Conservation (phyloP, 2,888 invertebrate species). For the Lycaena phlaeas region DNA sequence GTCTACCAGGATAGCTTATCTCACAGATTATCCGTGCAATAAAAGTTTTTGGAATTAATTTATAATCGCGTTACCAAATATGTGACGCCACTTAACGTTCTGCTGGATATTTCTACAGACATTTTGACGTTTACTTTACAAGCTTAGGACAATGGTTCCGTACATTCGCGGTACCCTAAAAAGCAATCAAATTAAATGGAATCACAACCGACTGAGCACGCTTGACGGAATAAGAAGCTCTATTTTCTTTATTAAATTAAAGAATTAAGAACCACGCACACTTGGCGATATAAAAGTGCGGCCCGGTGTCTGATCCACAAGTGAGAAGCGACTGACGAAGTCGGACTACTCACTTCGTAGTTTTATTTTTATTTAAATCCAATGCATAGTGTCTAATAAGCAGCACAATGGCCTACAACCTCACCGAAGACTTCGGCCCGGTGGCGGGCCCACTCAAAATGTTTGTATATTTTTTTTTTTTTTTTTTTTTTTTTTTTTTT, state of each 20-base stretch:
- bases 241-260: constrained; percentile 70
- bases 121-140: too few relatives aligned
- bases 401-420: constrained; percentile 59
- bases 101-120: too few relatives aligned
- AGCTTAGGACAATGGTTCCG: too few relatives aligned
- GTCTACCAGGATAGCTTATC: too few relatives aligned
- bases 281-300: constrained; percentile 56
- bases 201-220: constrained; percentile 51
- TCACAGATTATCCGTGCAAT: too few relatives aligned
- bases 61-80: too few relatives aligned
- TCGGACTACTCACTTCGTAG: constrained; percentile 72
- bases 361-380: constrained; percentile 23
- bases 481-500: neutral
- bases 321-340: constrained; percentile 67
- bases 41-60: too few relatives aligned
- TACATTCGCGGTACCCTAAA: constrained; percentile 10
- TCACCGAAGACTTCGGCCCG: constrained; percentile 49
- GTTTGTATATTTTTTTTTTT: constrained; percentile 35
- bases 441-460: constrained; percentile 59
- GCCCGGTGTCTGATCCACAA: constrained; percentile 32
- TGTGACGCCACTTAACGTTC: too few relatives aligned
- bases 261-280: constrained; percentile 67
- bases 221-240: constrained; percentile 55
- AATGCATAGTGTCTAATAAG: constrained; percentile 28
- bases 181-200: constrained; percentile 28